phyloP scores from a whole-genome alignment of 2,888 invertebrate species.

The Machimus atricapillus region DNA sequence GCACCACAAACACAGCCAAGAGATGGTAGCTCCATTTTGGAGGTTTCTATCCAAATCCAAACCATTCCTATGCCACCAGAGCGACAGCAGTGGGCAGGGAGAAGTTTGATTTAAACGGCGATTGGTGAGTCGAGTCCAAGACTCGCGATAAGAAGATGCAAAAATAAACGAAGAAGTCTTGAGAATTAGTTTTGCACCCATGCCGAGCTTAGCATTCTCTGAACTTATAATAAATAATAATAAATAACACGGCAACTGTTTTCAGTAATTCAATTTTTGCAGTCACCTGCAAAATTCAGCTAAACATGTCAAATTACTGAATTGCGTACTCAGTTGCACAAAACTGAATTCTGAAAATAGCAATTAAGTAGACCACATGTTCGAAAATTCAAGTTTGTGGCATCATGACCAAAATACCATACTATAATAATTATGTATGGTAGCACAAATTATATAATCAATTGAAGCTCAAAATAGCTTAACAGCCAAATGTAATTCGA shows the following conservation, averaged over 20 bases:
- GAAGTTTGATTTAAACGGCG: neutral
- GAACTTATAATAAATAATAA: neutral
- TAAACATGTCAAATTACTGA: neutral
- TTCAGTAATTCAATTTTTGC: no score
- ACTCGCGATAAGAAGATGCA: neutral
- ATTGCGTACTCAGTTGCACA: neutral
- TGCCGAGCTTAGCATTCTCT: neutral
- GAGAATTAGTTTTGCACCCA: neutral
- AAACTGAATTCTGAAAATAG: no score
- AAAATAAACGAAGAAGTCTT: neutral
- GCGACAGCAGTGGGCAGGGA: neutral
- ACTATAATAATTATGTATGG: no score
- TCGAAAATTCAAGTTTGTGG: no score
- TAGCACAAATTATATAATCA: no score
- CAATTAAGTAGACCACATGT: no score
- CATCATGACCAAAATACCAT: no score
- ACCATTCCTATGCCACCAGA: neutral
- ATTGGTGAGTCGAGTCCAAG: neutral
- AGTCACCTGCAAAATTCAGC: neutral
- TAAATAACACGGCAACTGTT: neutral
- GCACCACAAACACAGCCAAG: neutral
- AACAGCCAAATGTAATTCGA: no score
- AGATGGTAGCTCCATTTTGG: neutral
- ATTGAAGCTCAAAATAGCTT: no score
- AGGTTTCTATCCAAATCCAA: neutral